phyloP scores from a whole-genome alignment of 2,113 vertebrate genomes.

The Stictonetta naevosa region DNA sequence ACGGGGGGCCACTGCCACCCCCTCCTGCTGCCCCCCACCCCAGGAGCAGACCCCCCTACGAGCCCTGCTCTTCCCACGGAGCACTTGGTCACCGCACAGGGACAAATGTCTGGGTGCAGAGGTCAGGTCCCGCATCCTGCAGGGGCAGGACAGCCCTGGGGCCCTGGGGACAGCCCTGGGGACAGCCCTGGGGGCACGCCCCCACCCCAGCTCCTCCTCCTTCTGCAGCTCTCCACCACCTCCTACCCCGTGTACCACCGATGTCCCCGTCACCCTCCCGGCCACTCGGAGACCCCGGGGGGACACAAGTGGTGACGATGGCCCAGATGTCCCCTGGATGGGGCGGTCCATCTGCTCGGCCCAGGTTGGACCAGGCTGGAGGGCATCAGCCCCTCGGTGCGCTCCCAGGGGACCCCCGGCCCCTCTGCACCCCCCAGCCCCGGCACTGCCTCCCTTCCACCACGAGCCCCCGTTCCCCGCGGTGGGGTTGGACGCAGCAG shows the following conservation, averaged over 20 bases:
- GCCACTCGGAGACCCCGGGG: not conserved
- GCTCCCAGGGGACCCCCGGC: not conserved
- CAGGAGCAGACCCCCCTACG: no score
- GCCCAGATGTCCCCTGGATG: not conserved
- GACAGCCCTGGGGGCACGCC: not conserved
- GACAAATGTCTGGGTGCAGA: not conserved
- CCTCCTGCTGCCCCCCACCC: no score
- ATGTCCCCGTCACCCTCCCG: not conserved
- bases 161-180: not conserved
- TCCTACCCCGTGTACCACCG: no score
- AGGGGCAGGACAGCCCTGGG: no score
- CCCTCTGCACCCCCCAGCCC: not conserved
- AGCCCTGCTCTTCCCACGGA: not conserved
- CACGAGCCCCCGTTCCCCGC: not conserved
- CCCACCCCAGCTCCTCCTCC: not conserved
- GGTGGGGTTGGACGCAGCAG: no score
- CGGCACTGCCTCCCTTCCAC: not conserved
- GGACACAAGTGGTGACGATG: not conserved
- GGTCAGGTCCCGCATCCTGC: not conserved
- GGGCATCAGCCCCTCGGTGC: not conserved
- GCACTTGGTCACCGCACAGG: not conserved
- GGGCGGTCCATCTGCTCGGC: not conserved
- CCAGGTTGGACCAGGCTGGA: not conserved
- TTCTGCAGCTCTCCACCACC: not conserved
- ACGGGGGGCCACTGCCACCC: not conserved